Evolutionary conservation across 1,140 invertebrate genomes (phyloP).

Genomic region (Drepana arcuata): DNA sequence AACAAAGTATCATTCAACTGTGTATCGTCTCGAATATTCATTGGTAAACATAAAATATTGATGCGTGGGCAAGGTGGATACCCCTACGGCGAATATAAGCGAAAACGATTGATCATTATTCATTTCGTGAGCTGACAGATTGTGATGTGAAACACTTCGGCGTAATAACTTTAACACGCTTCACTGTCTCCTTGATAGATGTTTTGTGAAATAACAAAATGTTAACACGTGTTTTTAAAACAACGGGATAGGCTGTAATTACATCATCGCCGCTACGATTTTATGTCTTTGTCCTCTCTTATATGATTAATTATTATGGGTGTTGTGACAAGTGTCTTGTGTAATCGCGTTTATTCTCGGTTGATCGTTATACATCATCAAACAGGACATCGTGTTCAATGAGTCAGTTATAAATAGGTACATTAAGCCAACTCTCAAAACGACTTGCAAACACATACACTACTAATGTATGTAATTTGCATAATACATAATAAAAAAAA

Average conservation of each 20-base stretch:
- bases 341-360: too few relatives aligned
- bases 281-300: background rate
- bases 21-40: slow-evolving; percentile 9
- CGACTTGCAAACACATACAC: too few relatives aligned
- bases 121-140: slow-evolving; percentile 50
- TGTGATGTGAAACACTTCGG: slow-evolving; percentile 51
- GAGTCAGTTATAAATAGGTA: too few relatives aligned
- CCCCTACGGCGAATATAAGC: slow-evolving; percentile 34
- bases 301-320: slow-evolving; percentile 8
- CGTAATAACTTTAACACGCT: slow-evolving; percentile 47
- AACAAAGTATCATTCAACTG: too few relatives aligned
- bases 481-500: too few relatives aligned
- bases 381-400: too few relatives aligned
- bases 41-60: slow-evolving; percentile 22
- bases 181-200: slow-evolving; percentile 27
- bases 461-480: too few relatives aligned
- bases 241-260: slow-evolving; percentile 13
- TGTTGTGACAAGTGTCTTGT: slow-evolving; percentile 12
- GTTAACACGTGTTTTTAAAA: slow-evolving; percentile 24
- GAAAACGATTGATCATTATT: slow-evolving; percentile 53
- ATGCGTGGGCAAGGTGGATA: slow-evolving; percentile 28
- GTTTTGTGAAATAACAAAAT: slow-evolving; percentile 33
- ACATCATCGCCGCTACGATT: slow-evolving; percentile 10
- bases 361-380: too few relatives aligned
- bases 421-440: too few relatives aligned